Evolutionary conservation across 2,888 invertebrate species (phyloP).

Genomic region (Neocrepidodera transversa): DNA sequence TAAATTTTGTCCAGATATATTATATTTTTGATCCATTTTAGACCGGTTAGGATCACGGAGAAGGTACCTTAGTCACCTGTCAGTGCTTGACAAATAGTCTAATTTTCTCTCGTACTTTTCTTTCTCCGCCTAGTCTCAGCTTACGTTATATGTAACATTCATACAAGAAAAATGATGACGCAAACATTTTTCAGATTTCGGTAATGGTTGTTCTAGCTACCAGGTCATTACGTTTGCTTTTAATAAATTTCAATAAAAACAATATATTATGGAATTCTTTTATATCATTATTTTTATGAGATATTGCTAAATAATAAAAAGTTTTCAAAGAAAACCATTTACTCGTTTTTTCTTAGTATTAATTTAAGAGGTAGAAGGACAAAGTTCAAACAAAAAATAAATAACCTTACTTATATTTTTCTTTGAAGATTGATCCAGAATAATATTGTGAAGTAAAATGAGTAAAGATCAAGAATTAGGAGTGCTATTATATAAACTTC

Average conservation of each 20-base stretch:
- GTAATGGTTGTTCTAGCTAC: not conserved
- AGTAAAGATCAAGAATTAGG: too few species aligned
- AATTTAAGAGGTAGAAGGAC: too few species aligned
- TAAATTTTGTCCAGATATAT: not conserved
- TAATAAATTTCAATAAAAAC: constrained; percentile 6
- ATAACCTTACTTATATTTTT: too few species aligned
- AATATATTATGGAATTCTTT: too few species aligned
- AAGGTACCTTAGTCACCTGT: constrained; percentile 17
- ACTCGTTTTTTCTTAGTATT: too few species aligned
- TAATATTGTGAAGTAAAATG: too few species aligned
- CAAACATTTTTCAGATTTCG: constrained; percentile 9
- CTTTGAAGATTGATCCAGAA: too few species aligned
- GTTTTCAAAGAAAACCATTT: too few species aligned
- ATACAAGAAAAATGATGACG: constrained; percentile 15
- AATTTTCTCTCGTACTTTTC: constrained; percentile 14
- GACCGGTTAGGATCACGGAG: not conserved
- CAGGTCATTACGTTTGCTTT: not conserved
- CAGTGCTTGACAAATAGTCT: constrained; percentile 21
- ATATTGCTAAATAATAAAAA: too few species aligned
- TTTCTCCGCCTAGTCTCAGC: not conserved
- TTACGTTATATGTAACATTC: constrained; percentile 2
- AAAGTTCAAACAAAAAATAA: too few species aligned
- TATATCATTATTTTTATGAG: too few species aligned
- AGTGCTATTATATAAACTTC: too few species aligned
- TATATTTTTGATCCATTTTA: not conserved